Conservation (phyloP, 2,113 vertebrate species). For the Vulpes ferrilata region DNA sequence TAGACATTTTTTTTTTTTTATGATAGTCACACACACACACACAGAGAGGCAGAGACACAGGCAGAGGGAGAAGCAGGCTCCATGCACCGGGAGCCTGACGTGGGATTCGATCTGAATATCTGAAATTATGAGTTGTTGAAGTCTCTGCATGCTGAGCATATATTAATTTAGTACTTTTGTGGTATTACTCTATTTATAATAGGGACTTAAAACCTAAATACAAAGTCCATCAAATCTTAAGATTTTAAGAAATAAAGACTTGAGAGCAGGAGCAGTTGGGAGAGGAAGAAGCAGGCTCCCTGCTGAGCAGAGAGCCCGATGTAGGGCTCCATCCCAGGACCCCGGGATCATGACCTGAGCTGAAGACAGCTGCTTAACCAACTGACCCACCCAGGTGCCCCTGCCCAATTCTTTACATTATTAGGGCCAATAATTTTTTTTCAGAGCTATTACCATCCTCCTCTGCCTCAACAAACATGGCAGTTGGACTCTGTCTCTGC, state of each 20-base stretch:
- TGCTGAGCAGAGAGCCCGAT: no score
- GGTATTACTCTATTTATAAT: not conserved
- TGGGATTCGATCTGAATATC: not conserved
- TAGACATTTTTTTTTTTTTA: not conserved
- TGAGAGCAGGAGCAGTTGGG: no score
- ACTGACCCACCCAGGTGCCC: no score
- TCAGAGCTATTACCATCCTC: not conserved
- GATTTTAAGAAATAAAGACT: no score
- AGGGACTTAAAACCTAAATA: not conserved
- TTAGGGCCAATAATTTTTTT: not conserved
- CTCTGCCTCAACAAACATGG: not conserved
- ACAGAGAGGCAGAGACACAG: no score
- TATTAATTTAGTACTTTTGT: constrained; percentile 11
- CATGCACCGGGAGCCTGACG: no score
- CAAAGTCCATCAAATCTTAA: not conserved
- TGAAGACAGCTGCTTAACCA: no score
- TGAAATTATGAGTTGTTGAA: constrained; percentile 33
- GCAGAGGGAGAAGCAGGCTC: no score
- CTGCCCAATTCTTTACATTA: not conserved
- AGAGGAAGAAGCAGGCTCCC: no score
- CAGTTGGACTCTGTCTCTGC: not conserved
- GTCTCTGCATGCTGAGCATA: not conserved
- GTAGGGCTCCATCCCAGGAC: no score
- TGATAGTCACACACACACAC: no score
- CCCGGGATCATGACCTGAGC: no score